Percentiles rank a stretch among this genome's conserved stretches.
phyloP scores from a whole-genome alignment of 2,113 vertebrate species.

The Microcebus griseorufus region DNA sequence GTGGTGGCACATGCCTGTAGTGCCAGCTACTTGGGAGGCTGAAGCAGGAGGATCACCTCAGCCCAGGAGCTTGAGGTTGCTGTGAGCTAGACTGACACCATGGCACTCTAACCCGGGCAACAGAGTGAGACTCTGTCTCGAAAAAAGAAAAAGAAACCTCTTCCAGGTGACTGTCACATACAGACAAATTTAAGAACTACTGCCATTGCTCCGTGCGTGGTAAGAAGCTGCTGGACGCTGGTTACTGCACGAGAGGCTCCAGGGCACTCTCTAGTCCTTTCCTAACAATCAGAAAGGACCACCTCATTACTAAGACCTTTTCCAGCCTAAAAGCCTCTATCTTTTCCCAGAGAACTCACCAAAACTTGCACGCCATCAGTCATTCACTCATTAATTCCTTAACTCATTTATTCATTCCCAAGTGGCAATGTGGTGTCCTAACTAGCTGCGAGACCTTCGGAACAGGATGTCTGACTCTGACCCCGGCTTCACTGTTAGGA shows the following conservation, averaged over 20 bases:
- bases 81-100: no score
- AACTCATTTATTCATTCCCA: neutral
- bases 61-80: no score
- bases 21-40: no score
- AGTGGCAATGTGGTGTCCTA: neutral
- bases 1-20: no score
- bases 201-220: neutral
- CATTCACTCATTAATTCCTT: neutral
- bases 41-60: no score
- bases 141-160: no score
- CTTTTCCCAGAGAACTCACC: neutral
- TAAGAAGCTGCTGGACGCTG: neutral
- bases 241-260: neutral
- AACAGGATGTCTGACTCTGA: neutral
- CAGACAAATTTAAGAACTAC: neutral
- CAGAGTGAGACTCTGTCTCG: no score
- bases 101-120: no score
- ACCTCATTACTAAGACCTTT: neutral
- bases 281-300: neutral
- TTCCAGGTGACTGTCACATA: neutral
- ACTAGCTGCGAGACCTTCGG: neutral
- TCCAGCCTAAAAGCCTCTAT: neutral
- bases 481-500: neutral
- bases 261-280: neutral
- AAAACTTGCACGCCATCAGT: neutral